Evolutionary conservation across 53 echinoderm and acorn worm species (phyloP).

Genomic region (Paracentrotus lividus): DNA sequence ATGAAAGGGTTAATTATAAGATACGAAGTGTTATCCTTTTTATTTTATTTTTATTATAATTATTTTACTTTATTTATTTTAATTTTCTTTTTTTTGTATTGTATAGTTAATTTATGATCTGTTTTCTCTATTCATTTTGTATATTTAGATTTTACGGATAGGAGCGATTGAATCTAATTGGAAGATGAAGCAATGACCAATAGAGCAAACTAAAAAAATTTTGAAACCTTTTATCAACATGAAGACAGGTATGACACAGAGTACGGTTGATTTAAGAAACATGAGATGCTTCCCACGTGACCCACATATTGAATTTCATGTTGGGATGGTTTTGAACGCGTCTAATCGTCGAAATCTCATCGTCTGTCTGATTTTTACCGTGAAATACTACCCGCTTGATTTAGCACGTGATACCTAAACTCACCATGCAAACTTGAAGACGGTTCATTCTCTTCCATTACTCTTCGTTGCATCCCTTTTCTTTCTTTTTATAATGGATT

Average conservation of each 20-base stretch:
- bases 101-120: too few relatives aligned
- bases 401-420: neutral
- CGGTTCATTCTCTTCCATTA: neutral
- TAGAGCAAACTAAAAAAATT: too few relatives aligned
- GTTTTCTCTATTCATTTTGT: too few relatives aligned
- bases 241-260: neutral
- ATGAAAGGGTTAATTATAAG: too few relatives aligned
- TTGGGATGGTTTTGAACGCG: neutral
- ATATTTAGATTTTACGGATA: too few relatives aligned
- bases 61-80: too few relatives aligned
- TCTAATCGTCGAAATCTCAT: neutral
- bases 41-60: too few relatives aligned
- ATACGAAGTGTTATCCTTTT: too few relatives aligned
- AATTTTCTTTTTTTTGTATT: too few relatives aligned
- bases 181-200: too few relatives aligned
- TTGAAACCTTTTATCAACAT: too few relatives aligned
- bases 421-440: neutral
- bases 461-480: neutral
- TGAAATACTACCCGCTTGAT: neutral
- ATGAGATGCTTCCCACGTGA: neutral
- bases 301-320: neutral
- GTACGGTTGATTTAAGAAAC: neutral
- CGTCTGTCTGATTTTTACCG: neutral
- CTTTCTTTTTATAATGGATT: neutral
- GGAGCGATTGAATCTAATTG: too few relatives aligned